A percentile compares a stretch with the other conserved stretches of the same genome.
These are phyloP conservation scores for Lithobates pipiens DNA, from an alignment of 2,797 vertebrate species.

Conservation along the genomic window DNA sequence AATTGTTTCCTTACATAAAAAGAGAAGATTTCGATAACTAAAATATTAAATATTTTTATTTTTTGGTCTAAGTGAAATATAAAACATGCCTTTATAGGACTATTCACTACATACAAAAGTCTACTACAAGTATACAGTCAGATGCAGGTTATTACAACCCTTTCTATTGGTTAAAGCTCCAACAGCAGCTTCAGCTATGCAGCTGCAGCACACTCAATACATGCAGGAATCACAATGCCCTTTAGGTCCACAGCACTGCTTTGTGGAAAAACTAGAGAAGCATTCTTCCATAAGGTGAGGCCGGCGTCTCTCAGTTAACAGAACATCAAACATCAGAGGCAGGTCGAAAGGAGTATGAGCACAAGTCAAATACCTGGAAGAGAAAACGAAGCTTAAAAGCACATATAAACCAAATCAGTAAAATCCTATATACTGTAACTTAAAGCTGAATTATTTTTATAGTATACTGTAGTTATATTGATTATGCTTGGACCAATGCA, in stretches of 20 bases:
- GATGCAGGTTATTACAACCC: constrained; percentile 7
- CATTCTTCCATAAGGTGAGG: neutral
- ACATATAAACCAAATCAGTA: too few species aligned
- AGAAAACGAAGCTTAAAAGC: constrained; percentile 39
- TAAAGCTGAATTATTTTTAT: too few species aligned
- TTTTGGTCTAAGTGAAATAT: neutral
- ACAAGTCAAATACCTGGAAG: constrained; percentile 55
- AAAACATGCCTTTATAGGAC: neutral
- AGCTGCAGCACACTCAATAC: neutral
- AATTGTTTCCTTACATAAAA: neutral
- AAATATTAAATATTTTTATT: constrained; percentile 16
- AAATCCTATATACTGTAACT: too few species aligned
- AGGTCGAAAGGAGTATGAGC: constrained; percentile 51
- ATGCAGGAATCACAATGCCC: neutral
- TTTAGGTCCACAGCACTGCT: neutral
- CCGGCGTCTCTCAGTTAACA: neutral
- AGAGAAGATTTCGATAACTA: neutral
- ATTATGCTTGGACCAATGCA: too few species aligned
- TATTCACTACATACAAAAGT: neutral
- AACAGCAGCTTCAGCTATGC: neutral
- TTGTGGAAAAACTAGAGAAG: neutral
- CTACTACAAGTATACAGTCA: constrained; percentile 4
- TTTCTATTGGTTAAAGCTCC: neutral
- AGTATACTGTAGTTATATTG: too few species aligned
- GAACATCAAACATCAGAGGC: constrained; percentile 36